Evolutionary conservation across 2,797 vertebrate species (phyloP), one percentile per base, ranked within the genome.

Genomic region (Thripadectes ignobilis): DNA sequence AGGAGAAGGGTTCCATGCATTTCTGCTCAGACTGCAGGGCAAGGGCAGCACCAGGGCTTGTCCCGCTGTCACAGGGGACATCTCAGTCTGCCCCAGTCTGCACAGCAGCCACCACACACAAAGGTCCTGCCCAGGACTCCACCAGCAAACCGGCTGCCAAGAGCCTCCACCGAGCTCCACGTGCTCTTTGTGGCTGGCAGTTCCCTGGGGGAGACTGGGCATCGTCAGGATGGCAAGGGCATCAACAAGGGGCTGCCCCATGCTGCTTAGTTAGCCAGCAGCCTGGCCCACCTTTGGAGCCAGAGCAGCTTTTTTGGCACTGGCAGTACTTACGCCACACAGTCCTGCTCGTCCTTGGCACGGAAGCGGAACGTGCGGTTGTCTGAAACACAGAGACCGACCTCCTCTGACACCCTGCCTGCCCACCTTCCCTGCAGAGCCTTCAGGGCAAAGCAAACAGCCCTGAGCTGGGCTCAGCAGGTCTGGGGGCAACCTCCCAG

Each of bases 341-440:
- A 98, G 57, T 99, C 98, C 21, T 98, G 95, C 54, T 99, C 98
- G 29, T 99, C 98, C 76, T 98, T 98, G 34, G 98, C 97, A 91
- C 98, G 97, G 94, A 99, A 98, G 93, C 97, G 97, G 76, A 98
- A 99, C 1, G 98, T 98, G 59, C 98, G 97, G 72, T 98, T 98
- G 97, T 99, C 98, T 99, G 97, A 22, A 96, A 89, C 80, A 93
- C 85, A 95, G 27, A 88, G 17, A 88, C 24, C 39, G 0, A 10
- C 13, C n/a, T 59, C 51, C 27, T n/a, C 67, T 59, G 24, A 55
- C 13, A 9, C 30, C 39, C 22, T 1, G 1, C 46, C 14, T 3
- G 0, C 7, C 32, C 45, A 20, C 11, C 49, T 19, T 5, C 0
- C 30, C 38, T 45, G n/a, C 54, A 45, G 62, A 65, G 62, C 32